A percentile compares a stretch with the other conserved stretches of the same genome.
Conservation (phyloP, 2,113 vertebrate species). For the Addax nasomaculatus region DNA sequence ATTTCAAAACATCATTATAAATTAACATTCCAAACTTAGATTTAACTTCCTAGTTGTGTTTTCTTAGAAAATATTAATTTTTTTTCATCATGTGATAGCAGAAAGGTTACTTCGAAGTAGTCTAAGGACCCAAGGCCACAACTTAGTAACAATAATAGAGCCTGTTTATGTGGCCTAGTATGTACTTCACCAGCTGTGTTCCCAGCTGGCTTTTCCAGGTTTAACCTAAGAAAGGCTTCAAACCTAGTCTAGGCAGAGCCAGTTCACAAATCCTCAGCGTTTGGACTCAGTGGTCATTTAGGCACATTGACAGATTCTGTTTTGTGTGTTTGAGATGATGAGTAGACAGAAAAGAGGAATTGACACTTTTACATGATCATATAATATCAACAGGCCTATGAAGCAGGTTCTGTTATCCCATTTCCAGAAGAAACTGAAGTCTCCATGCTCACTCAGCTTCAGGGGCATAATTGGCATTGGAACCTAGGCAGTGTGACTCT, state of each 20-base stretch:
- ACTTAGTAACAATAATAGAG: not conserved
- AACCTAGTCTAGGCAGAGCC: not conserved
- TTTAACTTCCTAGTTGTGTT: constrained; percentile 13
- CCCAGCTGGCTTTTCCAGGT: not conserved
- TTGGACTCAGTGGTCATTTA: not conserved
- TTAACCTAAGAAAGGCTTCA: not conserved
- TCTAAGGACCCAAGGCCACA: not conserved
- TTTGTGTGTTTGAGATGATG: not conserved
- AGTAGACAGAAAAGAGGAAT: not conserved
- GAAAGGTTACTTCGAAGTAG: not conserved
- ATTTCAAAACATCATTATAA: not conserved
- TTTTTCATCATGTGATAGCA: not conserved
- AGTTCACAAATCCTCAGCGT: not conserved
- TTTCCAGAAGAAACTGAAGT: not conserved
- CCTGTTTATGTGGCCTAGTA: not conserved
- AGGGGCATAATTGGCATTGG: not conserved
- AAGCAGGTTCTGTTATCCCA: not conserved
- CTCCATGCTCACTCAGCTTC: not conserved
- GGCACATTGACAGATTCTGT: not conserved
- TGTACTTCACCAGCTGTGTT: not conserved
- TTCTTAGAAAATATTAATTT: not conserved
- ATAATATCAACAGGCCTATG: not conserved
- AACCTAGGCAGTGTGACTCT: not conserved
- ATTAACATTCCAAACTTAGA: constrained; percentile 9
- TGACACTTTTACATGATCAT: not conserved